Percentiles rank a stretch among this genome's conserved stretches.
Conservation (phyloP, 1,140 invertebrate genomes). For the Aricia agestis region DNA sequence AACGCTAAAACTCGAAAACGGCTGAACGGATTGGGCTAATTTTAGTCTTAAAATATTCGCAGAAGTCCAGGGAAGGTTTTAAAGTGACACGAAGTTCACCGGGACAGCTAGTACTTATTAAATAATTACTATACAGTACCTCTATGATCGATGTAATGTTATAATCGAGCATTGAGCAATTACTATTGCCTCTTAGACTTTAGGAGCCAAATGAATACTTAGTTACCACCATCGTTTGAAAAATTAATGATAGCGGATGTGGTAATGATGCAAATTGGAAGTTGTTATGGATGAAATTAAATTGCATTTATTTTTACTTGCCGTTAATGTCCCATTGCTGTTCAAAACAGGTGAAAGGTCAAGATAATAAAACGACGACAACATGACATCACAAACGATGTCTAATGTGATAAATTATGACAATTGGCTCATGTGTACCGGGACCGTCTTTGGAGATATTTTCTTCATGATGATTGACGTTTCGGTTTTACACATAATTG, state of each 20-base stretch:
- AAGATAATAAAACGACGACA: conserved; percentile 1
- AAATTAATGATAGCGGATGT: background rate
- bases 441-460: background rate
- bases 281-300: no score
- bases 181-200: background rate
- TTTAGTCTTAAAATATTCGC: no score
- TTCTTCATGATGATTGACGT: background rate
- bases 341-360: background rate
- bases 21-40: no score
- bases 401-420: conserved; percentile 9
- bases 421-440: background rate
- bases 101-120: no score
- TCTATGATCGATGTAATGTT: no score
- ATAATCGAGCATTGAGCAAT: background rate
- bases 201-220: background rate
- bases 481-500: background rate
- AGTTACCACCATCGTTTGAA: background rate
- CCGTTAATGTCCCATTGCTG: no score
- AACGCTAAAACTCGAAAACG: no score
- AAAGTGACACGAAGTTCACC: no score
- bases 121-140: no score
- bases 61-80: no score
- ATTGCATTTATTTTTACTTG: no score
- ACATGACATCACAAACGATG: conserved; percentile 3
- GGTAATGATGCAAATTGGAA: background rate